A percentile compares a stretch with the other conserved stretches of the same genome.
Evolutionary conservation across 1,140 invertebrate species (phyloP).

Genomic region (Steinernema khuongi): DNA sequence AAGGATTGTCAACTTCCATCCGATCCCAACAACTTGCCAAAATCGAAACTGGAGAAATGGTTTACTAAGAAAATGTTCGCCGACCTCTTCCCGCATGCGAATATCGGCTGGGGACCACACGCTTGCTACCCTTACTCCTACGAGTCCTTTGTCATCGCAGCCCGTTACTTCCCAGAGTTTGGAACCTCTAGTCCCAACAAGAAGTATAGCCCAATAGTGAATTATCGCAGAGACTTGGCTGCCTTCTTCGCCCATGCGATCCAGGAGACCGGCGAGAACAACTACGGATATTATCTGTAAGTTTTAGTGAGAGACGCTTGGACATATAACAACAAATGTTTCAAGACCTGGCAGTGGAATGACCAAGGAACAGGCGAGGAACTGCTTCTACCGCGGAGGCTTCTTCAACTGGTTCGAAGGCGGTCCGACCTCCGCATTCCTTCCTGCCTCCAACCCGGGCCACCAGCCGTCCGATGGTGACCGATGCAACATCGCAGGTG

Average conservation of each 20-base stretch:
- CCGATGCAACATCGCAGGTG: slow-evolving; percentile 29
- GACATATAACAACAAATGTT: background rate
- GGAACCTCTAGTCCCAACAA: slow-evolving; percentile 38
- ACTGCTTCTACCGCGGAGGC: slow-evolving; percentile 23
- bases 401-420: slow-evolving; percentile 20
- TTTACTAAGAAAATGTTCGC: no score
- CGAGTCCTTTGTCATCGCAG: slow-evolving; percentile 40
- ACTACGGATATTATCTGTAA: slow-evolving; percentile 33
- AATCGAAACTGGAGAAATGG: no score
- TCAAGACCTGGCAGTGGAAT: background rate
- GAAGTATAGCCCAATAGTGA: slow-evolving; percentile 31
- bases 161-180: slow-evolving; percentile 41
- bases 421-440: slow-evolving; percentile 45
- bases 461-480: slow-evolving; percentile 46
- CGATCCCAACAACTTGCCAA: no score
- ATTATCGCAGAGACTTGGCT: slow-evolving; percentile 35
- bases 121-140: slow-evolving; percentile 39
- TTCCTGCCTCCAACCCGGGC: slow-evolving; percentile 39
- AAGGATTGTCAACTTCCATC: no score
- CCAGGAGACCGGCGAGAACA: slow-evolving; percentile 42
- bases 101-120: slow-evolving; percentile 38
- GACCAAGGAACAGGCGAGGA: background rate
- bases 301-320: slow-evolving; percentile 9
- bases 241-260: slow-evolving; percentile 44
- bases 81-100: slow-evolving; percentile 37